Evolutionary conservation across 2,888 invertebrate species (phyloP).

Genomic region (Conus canariensis): DNA sequence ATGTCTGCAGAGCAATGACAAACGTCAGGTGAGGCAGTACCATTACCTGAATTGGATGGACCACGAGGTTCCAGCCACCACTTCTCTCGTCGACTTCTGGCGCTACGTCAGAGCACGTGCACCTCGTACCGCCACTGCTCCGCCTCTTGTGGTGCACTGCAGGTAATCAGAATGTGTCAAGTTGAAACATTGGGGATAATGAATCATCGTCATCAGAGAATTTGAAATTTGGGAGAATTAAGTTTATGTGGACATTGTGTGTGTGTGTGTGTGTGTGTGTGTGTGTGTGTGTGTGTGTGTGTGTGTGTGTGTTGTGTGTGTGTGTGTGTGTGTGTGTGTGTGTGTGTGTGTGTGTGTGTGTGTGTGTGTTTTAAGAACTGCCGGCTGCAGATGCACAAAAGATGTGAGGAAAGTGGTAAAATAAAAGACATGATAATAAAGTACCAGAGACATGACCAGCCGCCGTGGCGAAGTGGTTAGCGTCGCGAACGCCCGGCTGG

Average conservation of each 20-base stretch:
- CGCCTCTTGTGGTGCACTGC: slow-evolving; percentile 38
- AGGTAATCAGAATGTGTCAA: not conserved
- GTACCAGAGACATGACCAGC: no score
- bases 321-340: no score
- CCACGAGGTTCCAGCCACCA: slow-evolving; percentile 31
- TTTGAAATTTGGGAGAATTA: not conserved
- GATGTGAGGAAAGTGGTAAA: no score
- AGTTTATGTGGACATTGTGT: not conserved
- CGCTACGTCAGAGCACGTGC: slow-evolving; percentile 34
- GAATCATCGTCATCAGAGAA: not conserved
- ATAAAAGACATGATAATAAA: no score
- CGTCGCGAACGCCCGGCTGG: no score
- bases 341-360: no score
- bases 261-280: not conserved
- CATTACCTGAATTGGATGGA: slow-evolving; percentile 34
- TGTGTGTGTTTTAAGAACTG: no score
- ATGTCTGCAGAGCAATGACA: no score
- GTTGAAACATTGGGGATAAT: not conserved
- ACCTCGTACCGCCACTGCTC: not conserved
- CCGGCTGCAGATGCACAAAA: no score
- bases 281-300: no score
- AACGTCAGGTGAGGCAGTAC: slow-evolving; percentile 10
- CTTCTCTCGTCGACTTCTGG: slow-evolving; percentile 34
- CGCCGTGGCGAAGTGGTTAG: no score
- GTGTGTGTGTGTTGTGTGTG: no score